These are phyloP conservation scores for Fistularia tabacaria DNA, from an alignment of 2,797 vertebrate genomes.

Conservation along the genomic window DNA sequence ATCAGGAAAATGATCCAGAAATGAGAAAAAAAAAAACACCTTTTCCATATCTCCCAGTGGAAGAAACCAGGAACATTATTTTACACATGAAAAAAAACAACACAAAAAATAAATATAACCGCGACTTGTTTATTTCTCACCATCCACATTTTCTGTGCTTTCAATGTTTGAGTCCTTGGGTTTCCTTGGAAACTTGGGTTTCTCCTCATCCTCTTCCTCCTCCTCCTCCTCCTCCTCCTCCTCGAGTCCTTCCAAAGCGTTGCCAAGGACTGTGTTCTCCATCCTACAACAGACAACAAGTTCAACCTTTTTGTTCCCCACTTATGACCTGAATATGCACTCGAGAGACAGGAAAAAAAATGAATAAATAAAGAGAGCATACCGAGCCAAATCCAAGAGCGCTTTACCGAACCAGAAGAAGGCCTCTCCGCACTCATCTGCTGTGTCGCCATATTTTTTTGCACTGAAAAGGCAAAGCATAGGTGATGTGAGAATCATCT, in stretches of 20 bases:
- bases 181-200: conserved; percentile 22
- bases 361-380: background rate
- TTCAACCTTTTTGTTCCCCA: background rate
- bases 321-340: background rate
- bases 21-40: too few species aligned
- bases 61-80: too few species aligned
- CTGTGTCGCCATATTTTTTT: conserved; percentile 91
- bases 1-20: too few species aligned
- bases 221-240: conserved; percentile 85
- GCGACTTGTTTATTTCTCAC: conserved; percentile 60
- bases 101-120: background rate
- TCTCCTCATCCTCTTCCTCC: conserved; percentile 81
- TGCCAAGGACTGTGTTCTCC: conserved; percentile 94
- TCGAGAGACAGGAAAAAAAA: too few species aligned
- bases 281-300: conserved; percentile 71
- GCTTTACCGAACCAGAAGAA: conserved; percentile 94
- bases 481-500: too few species aligned
- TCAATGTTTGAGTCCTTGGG: conserved; percentile 81
- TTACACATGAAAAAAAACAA: background rate
- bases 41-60: too few species aligned
- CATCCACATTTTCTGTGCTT: conserved; percentile 82
- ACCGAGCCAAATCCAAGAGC: conserved; percentile 92
- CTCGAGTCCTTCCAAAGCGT: conserved; percentile 91
- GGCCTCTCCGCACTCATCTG: conserved; percentile 93
- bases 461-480: conserved; percentile 65